Evolutionary conservation across 2,113 vertebrate species (phyloP).

Genomic region (Menura novaehollandiae): DNA sequence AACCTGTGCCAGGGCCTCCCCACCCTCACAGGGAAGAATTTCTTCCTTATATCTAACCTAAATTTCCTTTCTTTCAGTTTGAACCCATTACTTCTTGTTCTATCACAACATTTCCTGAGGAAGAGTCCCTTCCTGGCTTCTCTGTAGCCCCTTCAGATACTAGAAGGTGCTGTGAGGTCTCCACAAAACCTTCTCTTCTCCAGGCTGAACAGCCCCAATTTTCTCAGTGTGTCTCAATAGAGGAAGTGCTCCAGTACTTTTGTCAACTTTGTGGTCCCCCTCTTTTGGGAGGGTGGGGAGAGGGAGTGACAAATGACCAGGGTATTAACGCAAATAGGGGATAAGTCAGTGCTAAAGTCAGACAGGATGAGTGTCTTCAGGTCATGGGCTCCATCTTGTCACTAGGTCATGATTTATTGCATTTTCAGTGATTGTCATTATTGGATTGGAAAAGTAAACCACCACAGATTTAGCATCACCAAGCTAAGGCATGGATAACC

Average conservation of each 20-base stretch:
- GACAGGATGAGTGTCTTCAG: neutral
- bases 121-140: neutral
- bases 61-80: neutral
- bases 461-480: neutral
- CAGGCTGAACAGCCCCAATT: neutral
- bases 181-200: neutral
- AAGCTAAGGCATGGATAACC: neutral
- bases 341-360: neutral
- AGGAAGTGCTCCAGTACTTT: neutral
- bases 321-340: neutral
- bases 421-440: neutral
- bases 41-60: neutral
- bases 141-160: neutral
- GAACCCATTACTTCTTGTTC: neutral
- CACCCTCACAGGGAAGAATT: neutral
- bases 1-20: accelerated
- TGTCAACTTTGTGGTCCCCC: neutral
- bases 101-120: accelerated
- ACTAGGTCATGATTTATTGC: neutral
- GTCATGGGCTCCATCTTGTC: neutral
- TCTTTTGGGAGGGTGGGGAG: neutral
- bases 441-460: neutral
- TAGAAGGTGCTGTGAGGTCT: neutral
- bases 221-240: neutral
- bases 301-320: neutral